Percentiles rank a stretch among this genome's conserved stretches.
Conservation (phyloP, 1,140 invertebrate species). For the Galleria mellonella region DNA sequence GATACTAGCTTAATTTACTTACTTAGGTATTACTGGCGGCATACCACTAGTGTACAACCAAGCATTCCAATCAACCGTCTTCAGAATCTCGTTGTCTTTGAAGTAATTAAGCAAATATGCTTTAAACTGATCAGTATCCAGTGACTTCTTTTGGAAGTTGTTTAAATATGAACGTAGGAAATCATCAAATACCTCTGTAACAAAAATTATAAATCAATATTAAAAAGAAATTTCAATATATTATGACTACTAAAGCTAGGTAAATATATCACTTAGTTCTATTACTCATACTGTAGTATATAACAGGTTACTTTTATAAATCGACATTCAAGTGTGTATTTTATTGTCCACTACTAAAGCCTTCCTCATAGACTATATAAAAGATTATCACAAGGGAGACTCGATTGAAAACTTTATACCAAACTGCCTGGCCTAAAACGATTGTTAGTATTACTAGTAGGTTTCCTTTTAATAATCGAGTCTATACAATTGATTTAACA, state of each 20-base stretch:
- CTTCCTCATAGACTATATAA: too few species aligned
- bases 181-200: slow-evolving; percentile 82
- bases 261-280: too few species aligned
- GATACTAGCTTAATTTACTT: slow-evolving; percentile 36
- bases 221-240: not conserved
- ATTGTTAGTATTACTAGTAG: too few species aligned
- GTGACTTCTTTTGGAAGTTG: slow-evolving; percentile 88
- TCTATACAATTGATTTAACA: too few species aligned
- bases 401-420: too few species aligned
- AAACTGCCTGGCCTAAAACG: too few species aligned
- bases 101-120: slow-evolving; percentile 87
- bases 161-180: slow-evolving; percentile 90
- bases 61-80: slow-evolving; percentile 86
- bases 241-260: not conserved
- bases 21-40: slow-evolving; percentile 90
- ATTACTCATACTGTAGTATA: too few species aligned
- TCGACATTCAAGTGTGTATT: too few species aligned
- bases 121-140: slow-evolving; percentile 89
- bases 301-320: too few species aligned
- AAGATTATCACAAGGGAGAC: too few species aligned
- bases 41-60: slow-evolving; percentile 91
- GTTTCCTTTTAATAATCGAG: too few species aligned
- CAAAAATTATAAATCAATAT: not conserved
- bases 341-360: too few species aligned
- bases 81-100: slow-evolving; percentile 71